Evolutionary conservation across 2,113 vertebrate species (phyloP).

Genomic region (Mirounga angustirostris): DNA sequence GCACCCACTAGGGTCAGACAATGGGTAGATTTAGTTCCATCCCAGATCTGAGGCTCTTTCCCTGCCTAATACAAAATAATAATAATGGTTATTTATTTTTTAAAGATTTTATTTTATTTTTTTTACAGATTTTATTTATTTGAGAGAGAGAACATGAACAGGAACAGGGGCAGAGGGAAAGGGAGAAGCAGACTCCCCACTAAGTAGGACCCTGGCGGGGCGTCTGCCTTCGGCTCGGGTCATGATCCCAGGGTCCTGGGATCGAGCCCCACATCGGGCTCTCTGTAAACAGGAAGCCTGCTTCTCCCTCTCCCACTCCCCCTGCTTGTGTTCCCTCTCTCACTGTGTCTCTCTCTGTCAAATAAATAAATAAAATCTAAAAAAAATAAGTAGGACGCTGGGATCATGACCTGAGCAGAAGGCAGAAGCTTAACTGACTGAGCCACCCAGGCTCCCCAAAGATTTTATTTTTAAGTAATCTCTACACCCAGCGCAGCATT

Average conservation of each 20-base stretch:
- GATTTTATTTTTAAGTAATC: neutral
- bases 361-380: too few relatives aligned
- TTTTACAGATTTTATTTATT: neutral
- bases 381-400: neutral
- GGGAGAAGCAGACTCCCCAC: neutral
- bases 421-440: neutral
- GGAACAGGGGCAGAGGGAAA: neutral
- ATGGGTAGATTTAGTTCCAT: constrained; percentile 19
- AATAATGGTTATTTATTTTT: neutral
- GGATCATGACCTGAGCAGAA: neutral
- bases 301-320: too few relatives aligned
- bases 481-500: neutral
- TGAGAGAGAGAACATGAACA: neutral
- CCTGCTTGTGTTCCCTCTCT: too few relatives aligned
- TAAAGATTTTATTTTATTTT: neutral
- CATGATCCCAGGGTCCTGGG: too few relatives aligned
- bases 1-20: neutral
- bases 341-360: too few relatives aligned
- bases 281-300: too few relatives aligned
- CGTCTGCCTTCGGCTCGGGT: too few relatives aligned
- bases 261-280: too few relatives aligned
- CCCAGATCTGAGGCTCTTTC: neutral
- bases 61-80: neutral
- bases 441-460: neutral
- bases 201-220: neutral